A percentile compares a stretch with the other conserved stretches of the same genome.
Conservation (phyloP, 2,113 vertebrate genomes). For the Trichomycterus rosablanca region DNA sequence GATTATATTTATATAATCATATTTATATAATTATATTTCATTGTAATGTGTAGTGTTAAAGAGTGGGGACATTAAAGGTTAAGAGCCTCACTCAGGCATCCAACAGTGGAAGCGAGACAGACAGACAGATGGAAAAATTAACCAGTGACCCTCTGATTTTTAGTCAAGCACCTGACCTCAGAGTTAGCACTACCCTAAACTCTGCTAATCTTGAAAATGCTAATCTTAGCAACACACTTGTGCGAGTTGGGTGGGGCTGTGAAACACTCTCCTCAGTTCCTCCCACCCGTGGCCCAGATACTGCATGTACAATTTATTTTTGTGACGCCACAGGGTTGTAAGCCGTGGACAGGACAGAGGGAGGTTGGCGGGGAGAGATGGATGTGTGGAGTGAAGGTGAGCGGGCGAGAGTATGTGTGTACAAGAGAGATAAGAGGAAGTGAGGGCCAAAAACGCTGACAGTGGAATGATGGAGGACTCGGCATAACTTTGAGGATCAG, state of each 20-base stretch:
- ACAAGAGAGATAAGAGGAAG: background rate
- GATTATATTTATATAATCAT: too few species aligned
- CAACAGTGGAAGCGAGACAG: too few species aligned
- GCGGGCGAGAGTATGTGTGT: background rate
- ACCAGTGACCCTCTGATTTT: too few species aligned
- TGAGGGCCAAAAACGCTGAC: background rate
- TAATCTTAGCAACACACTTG: constrained; percentile 48
- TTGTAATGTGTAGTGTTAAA: too few species aligned
- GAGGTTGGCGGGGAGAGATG: background rate
- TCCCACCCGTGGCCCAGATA: constrained; percentile 51
- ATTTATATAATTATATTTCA: too few species aligned
- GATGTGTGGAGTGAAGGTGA: background rate
- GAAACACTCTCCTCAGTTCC: constrained; percentile 39
- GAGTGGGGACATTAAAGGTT: too few species aligned
- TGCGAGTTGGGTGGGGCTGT: constrained; percentile 10
- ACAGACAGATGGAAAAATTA: too few species aligned
- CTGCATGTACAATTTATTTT: constrained; percentile 42
- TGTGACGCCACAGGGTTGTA: constrained; percentile 42
- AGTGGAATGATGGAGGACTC: background rate
- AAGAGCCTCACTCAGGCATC: too few species aligned
- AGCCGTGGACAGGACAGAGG: background rate
- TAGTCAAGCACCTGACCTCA: too few species aligned
- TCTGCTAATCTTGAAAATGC: too few species aligned
- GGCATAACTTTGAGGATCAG: constrained; percentile 2
- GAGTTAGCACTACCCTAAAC: too few species aligned